These are phyloP conservation scores for Notolepis coatsorum DNA, from an alignment of 2,797 vertebrate genomes.

Conservation along the genomic window DNA sequence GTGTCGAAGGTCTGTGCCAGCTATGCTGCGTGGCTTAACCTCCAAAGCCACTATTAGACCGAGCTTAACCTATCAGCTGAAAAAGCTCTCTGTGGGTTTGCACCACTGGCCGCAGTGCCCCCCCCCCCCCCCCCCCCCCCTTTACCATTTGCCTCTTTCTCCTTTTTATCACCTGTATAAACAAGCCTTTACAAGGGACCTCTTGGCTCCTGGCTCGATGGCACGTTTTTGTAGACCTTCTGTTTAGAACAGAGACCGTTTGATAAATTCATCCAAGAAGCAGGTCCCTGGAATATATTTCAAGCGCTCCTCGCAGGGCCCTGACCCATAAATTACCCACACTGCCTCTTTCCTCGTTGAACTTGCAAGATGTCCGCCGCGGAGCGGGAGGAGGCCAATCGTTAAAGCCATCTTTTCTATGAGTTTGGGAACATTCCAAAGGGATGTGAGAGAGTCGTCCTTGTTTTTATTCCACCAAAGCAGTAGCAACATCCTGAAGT, in stretches of 20 bases:
- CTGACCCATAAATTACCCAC: conserved; percentile 9
- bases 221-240: conserved; percentile 21
- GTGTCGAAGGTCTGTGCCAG: not conserved
- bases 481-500: conserved; percentile 10
- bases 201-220: not conserved
- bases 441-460: not conserved
- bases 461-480: not conserved
- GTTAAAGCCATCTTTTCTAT: not conserved
- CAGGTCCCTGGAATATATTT: conserved; percentile 12
- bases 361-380: not conserved
- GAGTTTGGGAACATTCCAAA: not conserved
- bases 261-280: conserved; percentile 22
- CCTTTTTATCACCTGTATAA: conserved; percentile 39
- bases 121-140: not conserved
- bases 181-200: conserved; percentile 24
- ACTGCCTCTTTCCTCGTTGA: not conserved
- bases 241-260: conserved; percentile 13
- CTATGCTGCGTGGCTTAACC: not conserved
- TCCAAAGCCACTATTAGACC: not conserved
- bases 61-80: not conserved
- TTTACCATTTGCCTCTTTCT: conserved; percentile 9
- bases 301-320: conserved; percentile 2
- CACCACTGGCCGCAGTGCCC: not conserved
- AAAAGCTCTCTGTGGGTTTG: not conserved
- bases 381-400: not conserved